Percentiles rank a stretch among this genome's conserved stretches.
These are phyloP conservation scores for Tragulus kanchil DNA, from an alignment of 2,113 vertebrate genomes.

Conservation along the genomic window DNA sequence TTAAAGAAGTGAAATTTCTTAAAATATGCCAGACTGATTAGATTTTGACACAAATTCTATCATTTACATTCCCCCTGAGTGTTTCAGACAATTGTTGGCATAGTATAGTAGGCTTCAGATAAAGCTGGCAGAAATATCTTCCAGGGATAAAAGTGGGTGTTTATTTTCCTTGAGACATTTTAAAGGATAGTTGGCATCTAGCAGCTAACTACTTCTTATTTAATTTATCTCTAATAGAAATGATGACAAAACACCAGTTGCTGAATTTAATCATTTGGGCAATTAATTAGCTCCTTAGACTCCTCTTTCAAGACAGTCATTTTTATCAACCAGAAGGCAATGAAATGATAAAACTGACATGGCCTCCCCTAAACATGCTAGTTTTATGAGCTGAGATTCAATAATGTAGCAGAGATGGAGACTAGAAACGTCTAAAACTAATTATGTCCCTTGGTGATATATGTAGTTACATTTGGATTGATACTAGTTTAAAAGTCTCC, in stretches of 20 bases:
- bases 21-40: background rate
- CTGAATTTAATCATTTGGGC: constrained; percentile 47
- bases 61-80: constrained; percentile 11
- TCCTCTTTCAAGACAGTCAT: constrained; percentile 25
- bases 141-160: background rate
- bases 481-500: background rate
- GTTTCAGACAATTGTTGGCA: background rate
- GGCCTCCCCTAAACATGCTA: background rate
- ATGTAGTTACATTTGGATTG: background rate
- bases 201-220: constrained; percentile 2
- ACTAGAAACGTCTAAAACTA: background rate
- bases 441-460: constrained; percentile 54
- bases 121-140: constrained; percentile 39
- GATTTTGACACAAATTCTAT: constrained; percentile 1
- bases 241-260: constrained; percentile 10
- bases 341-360: background rate
- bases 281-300: constrained; percentile 32
- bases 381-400: constrained; percentile 47
- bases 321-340: background rate
- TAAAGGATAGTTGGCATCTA: background rate
- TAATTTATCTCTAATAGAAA: constrained; percentile 48
- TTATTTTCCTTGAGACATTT: constrained; percentile 52
- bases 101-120: background rate
- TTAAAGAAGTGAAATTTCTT: background rate
- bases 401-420: background rate